Conservation (phyloP, 1,140 invertebrate species). For the Belonocnema kinseyi region DNA sequence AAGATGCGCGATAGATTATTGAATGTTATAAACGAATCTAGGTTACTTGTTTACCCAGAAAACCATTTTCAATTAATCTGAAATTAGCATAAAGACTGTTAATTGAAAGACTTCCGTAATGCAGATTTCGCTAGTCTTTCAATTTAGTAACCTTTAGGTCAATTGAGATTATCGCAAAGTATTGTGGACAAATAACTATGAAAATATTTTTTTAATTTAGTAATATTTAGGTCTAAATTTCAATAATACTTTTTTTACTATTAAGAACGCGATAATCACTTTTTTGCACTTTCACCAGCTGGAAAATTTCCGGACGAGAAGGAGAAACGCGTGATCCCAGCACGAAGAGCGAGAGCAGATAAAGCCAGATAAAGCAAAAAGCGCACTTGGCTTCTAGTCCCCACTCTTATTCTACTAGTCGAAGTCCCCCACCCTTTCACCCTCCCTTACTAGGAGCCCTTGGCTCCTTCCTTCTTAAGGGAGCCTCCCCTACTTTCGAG, state of each 20-base stretch:
- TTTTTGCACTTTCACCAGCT: slow-evolving; percentile 10
- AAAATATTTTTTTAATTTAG: neutral
- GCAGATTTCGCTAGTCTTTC: too few relatives aligned
- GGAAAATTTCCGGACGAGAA: slow-evolving; percentile 17
- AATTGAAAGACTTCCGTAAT: too few relatives aligned
- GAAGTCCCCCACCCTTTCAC: neutral
- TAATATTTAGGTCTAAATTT: neutral
- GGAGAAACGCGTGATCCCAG: neutral
- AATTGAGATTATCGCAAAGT: too few relatives aligned
- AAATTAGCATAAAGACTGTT: too few relatives aligned
- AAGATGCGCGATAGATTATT: neutral
- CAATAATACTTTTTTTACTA: neutral
- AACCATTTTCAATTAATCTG: too few relatives aligned
- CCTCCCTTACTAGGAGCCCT: neutral
- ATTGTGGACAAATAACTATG: too few relatives aligned
- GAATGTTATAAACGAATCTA: too few relatives aligned
- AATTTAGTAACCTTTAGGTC: too few relatives aligned
- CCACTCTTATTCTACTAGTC: neutral
- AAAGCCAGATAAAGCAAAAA: neutral
- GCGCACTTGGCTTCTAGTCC: neutral
- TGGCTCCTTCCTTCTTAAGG: slow-evolving; percentile 22
- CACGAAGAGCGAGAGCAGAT: slow-evolving; percentile 18
- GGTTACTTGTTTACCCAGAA: too few relatives aligned
- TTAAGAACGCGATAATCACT: neutral
- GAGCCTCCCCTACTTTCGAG: neutral